Evolutionary conservation across 2,797 vertebrate species (phyloP), one percentile per base, ranked within the genome.

Genomic region (Hapalemur alaotrensis): DNA sequence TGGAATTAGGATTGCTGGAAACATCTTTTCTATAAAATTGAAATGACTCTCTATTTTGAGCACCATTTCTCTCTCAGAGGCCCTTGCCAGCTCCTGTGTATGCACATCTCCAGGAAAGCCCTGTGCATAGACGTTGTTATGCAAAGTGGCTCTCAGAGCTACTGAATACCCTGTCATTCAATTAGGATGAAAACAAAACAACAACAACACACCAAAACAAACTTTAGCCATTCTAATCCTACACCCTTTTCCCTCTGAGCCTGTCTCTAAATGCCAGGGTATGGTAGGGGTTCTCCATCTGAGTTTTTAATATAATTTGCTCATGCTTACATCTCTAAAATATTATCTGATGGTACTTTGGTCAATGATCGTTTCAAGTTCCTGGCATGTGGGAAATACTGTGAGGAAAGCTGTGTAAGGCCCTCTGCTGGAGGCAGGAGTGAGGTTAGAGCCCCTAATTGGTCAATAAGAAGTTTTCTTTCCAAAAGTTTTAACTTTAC

Each of bases 1-100:
- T 41, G 72, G 30, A 76, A 90, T 7, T 50, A 18, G 15, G 67
- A 72, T 82, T 86, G 67, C 30, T 41, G 61, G 87, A 92, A 75
- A 8, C 2, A 41, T 63, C 22, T 89, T 88, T 78, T 63, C 32
- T 83, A 41, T 46, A 94, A 41, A 94, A 41, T 22, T 43, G 3
- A 14, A 86, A 76, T 54, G 48, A 52, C n/a, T 17, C 32, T 65
- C 20, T 86, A 14, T 61, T 83, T 87, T 46, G 23, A 70, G 23
- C 3, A 50, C 9, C 8, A 4, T 72, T 93, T 91, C 7, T 80
- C 57, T 91, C 7, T 80, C 57, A 6, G 72, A 61, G 41, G 28
- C 9, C 23, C 32, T 80, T 91, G 46, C 4, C 41, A 59, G 14
- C 23, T 17, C 4, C 30, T 52, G 13, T 67, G 43, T 10, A 41